phyloP scores from a whole-genome alignment of 2,888 invertebrate genomes.

The Andrena dorsata region DNA sequence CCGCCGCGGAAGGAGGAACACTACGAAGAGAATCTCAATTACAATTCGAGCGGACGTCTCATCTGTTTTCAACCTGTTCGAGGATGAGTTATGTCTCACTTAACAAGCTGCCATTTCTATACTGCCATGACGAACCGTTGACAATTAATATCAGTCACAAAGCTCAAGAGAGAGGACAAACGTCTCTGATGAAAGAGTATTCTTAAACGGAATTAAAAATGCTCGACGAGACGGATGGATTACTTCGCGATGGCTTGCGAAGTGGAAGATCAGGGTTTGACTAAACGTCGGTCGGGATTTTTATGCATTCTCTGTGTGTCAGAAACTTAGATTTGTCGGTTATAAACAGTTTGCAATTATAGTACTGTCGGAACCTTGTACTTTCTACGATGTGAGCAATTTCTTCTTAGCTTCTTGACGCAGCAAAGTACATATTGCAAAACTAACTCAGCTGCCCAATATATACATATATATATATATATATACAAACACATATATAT shows the following conservation, averaged over 20 bases:
- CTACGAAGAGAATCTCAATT: constrained; percentile 57
- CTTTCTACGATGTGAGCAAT: constrained; percentile 35
- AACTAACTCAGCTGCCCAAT: constrained; percentile 42
- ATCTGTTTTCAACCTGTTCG: constrained; percentile 63
- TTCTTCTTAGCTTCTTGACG: constrained; percentile 39
- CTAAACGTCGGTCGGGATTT: constrained; percentile 41
- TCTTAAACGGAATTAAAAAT: constrained; percentile 50
- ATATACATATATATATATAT: not conserved
- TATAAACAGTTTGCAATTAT: constrained; percentile 31
- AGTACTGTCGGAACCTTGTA: constrained; percentile 36
- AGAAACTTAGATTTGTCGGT: constrained; percentile 44
- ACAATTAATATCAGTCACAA: constrained; percentile 70
- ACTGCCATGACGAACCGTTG: constrained; percentile 83
- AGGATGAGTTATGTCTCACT: constrained; percentile 72
- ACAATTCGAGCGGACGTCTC: constrained; percentile 46
- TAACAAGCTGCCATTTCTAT: constrained; percentile 83
- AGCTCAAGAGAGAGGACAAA: constrained; percentile 62
- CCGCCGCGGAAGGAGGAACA: constrained; percentile 31
- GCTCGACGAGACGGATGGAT: constrained; percentile 27
- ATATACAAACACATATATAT: not conserved
- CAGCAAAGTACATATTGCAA: constrained; percentile 23
- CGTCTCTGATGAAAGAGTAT: constrained; percentile 28
- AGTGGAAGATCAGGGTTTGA: constrained; percentile 40
- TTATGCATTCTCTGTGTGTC: constrained; percentile 58
- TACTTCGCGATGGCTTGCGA: constrained; percentile 33